Base-by-base conservation (phyloP, 2,113 vertebrate genomes). In the Mellivora capensis region DNA sequence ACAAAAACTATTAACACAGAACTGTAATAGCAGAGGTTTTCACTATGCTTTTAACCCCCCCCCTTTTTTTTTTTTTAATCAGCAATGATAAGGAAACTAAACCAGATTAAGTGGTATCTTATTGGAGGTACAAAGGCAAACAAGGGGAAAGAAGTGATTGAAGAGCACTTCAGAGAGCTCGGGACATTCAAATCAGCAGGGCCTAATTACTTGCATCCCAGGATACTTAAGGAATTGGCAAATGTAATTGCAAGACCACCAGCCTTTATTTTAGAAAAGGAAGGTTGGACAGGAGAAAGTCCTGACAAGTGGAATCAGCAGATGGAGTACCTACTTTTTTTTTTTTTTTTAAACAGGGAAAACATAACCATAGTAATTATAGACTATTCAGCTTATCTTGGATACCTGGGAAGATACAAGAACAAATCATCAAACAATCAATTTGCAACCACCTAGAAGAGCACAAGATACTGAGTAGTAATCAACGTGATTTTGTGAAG, bases 361-460 rank as follows among this genome's bases (percentile, higher is more conserved):
- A 91, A 82, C 71, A 94, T 91, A 96, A 44, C 90, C 6, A 7
- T 71, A 49, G 82, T 98, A 93, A 98, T 98, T 97, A 98, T 37
- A 97, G 95, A 93, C 82, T 94, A 64, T 90, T 96, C 93, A 86
- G 79, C 54, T 94, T 97, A 89, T 93, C 91, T 91, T 77, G 49
- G 95, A 84, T 96, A 86, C 95, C 96, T 94, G 96, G 93, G 88
- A 97, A 95, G 97, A 93, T 80, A 88, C 49, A 88, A 93, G 94
- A 94, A 86, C 89, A 94, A 97, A 90, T 97, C 90, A 95, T 94
- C 81, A 97, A 97, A 97, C 93, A 97, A 98, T 96, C 97, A 95
- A 96, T 98, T 97, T 97, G 84, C 74, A 90, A 59, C 77, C 91
- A 72, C 47, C 93, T 91, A 93, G 96, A 97, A 97, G 79, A 96